Evolutionary conservation across 2,113 vertebrate species (phyloP), one percentile per base, ranked within the genome.

Genomic region (Pedetes capensis): DNA sequence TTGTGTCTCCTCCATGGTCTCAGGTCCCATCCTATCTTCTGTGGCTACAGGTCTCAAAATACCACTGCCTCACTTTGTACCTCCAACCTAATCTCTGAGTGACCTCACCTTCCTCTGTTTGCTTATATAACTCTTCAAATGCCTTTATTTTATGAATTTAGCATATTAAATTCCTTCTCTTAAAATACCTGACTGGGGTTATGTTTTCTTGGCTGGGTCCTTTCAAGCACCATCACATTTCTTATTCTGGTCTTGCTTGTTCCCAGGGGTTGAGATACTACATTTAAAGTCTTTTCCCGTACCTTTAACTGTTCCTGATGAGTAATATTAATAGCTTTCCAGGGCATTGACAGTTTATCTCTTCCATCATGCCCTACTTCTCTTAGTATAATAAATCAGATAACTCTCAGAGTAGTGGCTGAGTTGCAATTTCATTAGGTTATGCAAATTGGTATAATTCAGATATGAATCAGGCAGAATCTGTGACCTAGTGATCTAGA

Each of bases 361-460:
- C 39, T 64, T 59, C 74, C 37, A 25, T 72, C 59, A 64, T 9
- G 6, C 8, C 42, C 53, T 74, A n/a, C 59, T 89, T 53, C 39
- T 95, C 39, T 42, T 71, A 51, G n/a, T n/a, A 53, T 82, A 89
- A 97, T 84, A 22, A 87, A 86, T 66, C 78, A 39, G 84, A 72
- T 12, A 75, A 86, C 2, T 0, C 79, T 85, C 72, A 69, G 11
- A 23, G 61, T 12, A 27, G 51, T 51, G 16, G 86, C 42, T 81
- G 59, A 44, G 5, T n/a, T 89, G 51, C 13, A 86, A 51, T 64
- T 76, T 84, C 51, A 92, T 96, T 90, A 44, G 8, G 39, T 47
- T 78, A 66, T 57, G 27, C 18, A 93, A 82, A 95, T 87, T 75
- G 34, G n/a, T 37, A 32, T 86, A 55, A 72, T 85, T 90, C 1